Conservation (phyloP, 2,113 vertebrate genomes). For the Notechis scutatus region DNA sequence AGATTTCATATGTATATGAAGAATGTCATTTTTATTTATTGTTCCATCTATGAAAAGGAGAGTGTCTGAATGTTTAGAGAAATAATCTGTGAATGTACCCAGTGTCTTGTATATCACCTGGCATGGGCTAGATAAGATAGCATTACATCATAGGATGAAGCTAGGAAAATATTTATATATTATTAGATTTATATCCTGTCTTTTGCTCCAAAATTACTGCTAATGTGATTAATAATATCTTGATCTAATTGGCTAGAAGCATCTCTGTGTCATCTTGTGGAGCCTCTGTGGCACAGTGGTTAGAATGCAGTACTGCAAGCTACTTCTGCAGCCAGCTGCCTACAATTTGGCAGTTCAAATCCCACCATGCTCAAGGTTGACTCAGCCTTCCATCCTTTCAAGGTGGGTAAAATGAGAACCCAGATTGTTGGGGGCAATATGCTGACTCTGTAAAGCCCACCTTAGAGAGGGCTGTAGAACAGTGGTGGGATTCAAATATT, state of each 20-base stretch:
- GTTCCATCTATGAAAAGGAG: background rate
- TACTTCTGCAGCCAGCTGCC: too few species aligned
- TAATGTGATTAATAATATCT: background rate
- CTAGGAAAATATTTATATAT: background rate
- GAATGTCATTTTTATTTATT: background rate
- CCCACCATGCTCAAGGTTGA: too few species aligned
- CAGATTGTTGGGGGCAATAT: too few species aligned
- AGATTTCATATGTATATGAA: background rate
- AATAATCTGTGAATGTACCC: background rate
- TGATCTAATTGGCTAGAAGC: background rate
- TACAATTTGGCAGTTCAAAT: too few species aligned
- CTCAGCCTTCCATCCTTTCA: too few species aligned
- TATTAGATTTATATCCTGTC: background rate
- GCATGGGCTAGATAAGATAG: background rate
- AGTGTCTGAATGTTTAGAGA: background rate
- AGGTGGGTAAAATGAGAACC: too few species aligned
- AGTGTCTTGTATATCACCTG: background rate
- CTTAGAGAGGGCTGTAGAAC: too few species aligned
- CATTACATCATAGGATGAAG: background rate
- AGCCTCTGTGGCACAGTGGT: too few species aligned
- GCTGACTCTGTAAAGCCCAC: too few species aligned
- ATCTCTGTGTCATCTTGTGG: background rate
- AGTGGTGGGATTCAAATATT: too few species aligned
- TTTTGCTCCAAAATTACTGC: background rate
- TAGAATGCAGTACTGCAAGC: too few species aligned